Base-by-base conservation (phyloP, 2,797 vertebrate species). In the Sebastes oblongus region DNA sequence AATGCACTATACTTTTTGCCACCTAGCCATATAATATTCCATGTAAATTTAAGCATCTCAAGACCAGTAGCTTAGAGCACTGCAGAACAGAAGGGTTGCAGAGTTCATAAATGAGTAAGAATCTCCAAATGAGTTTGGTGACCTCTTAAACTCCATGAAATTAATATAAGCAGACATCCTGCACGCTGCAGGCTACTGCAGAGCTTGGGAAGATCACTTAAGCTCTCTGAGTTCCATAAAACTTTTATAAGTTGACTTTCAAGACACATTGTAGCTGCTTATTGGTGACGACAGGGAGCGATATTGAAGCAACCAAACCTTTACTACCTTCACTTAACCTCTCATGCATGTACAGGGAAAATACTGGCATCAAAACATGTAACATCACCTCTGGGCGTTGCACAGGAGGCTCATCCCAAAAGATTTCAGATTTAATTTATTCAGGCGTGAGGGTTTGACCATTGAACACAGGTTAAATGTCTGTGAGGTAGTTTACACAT, bases 131-230 rank as follows among this genome's bases (percentile, higher is more conserved):
- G 96, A 97, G 96, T 97, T 96, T 96, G 95, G 95, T 96, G 97
- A 98, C 97, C 97, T 97, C 96, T 96, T 97, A 97, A 97, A 98
- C 97, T 97, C 95, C 94, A 94, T 97, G 97, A 98, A 98, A 99
- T 98, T 97, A 98, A 98, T 98, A 97, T 96, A 98, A 97, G 97
- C 94, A 97, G 97, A 97, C 97, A 97, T 97, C 95, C 94, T 95
- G 96, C 94, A 93, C 72, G 93, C 93, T 93, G 91, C 90, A 90
- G 95, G 95, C 96, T 93, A 95, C 93, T 86, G 91, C 94, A 93
- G 95, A 96, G 96, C 95, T 92, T 90, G 89, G 89, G 90, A 96
- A 96, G 96, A 97, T 97, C 97, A 96, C 97, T 97, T 97, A 97
- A 96, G 97, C 96, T 96, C 94, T 96, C 95, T 87, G 95, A 97